Base-by-base conservation (phyloP, 2,888 invertebrate genomes). In the Imbricaverruca yamaguchii region DNA sequence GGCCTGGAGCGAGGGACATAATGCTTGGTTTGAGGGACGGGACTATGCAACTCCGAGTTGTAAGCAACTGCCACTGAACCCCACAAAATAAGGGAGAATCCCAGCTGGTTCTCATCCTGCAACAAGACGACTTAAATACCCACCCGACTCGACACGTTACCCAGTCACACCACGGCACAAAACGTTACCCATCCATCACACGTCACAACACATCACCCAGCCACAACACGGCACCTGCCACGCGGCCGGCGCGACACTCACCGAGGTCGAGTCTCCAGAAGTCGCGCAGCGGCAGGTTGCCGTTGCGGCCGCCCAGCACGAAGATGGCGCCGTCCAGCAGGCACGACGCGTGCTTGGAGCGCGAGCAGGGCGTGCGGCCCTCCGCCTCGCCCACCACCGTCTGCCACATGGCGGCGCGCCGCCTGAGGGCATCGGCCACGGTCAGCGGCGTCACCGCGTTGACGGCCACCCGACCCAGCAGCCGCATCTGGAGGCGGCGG, bases 341-440 rank as follows among this genome's bases (percentile, higher is more conserved):
- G 84, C 94, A 93, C 83, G 93, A 93, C 80, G 94, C 93, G 89
- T 94, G 94, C 88, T 95, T 94, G 86, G 91, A 92, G 83, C 95
- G 90, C n/a, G 92, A 90, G 79, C 91, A 90, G 80, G 93, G 93
- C 83, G 89, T 89, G 83, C 90, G 89, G 85, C 89, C 89, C n/a
- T 82, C 82, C 9, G 77, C 78, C n/a, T 82, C 82, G 23, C 81
- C 82, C 81, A 81, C 83, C 82, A 85, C 85, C 74, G 84, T 84
- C 56, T 85, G 85, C 85, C 85, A 85, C 85, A 85, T 85, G 81
- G 23, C 81, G 15, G 39, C 13, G 23, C 78, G 18, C n/a, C 56
- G 61, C 55, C 39, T 25, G 65, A 53, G 77, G 57, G 63, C 39
- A 25, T 23, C 23, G 25, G 15, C 79, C 61, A 11, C 18, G 74